These are phyloP conservation scores for Agapostemon virescens DNA, from an alignment of 2,888 invertebrate genomes.

Conservation along the genomic window DNA sequence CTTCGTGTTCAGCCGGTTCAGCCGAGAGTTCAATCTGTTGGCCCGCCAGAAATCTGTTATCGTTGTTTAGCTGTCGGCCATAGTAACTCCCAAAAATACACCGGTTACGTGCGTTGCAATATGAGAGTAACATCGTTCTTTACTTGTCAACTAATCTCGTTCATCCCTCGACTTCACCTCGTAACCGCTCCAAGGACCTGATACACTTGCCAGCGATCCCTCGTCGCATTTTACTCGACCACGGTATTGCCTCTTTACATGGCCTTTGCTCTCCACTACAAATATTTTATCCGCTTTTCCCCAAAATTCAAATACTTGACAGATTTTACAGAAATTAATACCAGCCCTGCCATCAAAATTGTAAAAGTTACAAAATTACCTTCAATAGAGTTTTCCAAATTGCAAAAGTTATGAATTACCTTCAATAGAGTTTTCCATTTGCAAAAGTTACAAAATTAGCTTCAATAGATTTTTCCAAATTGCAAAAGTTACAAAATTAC, in stretches of 20 bases:
- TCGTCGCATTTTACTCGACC: background rate
- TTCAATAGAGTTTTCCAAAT: too few species aligned
- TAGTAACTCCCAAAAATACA: constrained; percentile 16
- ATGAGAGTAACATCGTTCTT: background rate
- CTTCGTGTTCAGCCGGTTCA: constrained; percentile 31
- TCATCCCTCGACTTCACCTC: background rate
- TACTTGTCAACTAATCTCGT: constrained; percentile 6
- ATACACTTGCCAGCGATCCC: background rate
- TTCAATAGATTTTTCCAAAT: too few species aligned
- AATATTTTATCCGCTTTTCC: background rate
- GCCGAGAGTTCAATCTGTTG: constrained; percentile 38
- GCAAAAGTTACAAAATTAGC: too few species aligned
- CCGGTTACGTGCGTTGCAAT: constrained; percentile 1
- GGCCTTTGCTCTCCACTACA: background rate
- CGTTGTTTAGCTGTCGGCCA: constrained; percentile 30
- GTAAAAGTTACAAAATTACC: too few species aligned
- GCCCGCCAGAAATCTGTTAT: constrained; percentile 59
- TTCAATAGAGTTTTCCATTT: too few species aligned
- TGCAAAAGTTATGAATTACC: too few species aligned
- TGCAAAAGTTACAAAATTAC: too few species aligned
- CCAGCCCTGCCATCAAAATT: too few species aligned
- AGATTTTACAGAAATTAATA: too few species aligned
- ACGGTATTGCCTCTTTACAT: background rate
- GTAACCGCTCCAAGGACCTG: background rate
- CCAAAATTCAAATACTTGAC: background rate